Conservation (phyloP, 2,113 vertebrate species). For the Phrynosoma platyrhinos region DNA sequence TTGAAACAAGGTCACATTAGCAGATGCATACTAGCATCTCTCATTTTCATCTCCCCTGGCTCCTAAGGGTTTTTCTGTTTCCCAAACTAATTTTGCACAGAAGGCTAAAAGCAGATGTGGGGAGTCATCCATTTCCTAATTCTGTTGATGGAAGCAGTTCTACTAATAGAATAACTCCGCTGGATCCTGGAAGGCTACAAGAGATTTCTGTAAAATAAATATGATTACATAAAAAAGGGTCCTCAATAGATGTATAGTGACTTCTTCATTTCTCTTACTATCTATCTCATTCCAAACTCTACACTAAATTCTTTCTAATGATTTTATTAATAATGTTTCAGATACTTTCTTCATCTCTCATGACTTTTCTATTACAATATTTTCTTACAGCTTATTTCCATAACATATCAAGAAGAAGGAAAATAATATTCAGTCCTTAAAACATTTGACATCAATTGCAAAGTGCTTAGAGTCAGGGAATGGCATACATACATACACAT, state of each 20-base stretch:
- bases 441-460: background rate
- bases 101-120: background rate
- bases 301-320: background rate
- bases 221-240: background rate
- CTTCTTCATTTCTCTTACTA: background rate
- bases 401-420: background rate
- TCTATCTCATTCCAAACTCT: background rate
- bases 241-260: background rate
- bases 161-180: background rate
- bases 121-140: background rate
- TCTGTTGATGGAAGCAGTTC: background rate
- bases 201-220: background rate
- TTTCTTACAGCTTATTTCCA: fast-evolving
- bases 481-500: constrained; percentile 44
- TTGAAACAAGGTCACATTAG: too few relatives aligned
- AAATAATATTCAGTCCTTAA: background rate
- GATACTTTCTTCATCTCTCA: background rate
- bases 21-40: too few relatives aligned
- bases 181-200: background rate
- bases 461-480: constrained; percentile 57
- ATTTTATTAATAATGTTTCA: background rate
- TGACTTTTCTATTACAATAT: background rate
- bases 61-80: background rate
- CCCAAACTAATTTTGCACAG: background rate
- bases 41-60: too few relatives aligned